Base-by-base conservation (phyloP, 1,140 invertebrate genomes). In the Panulirus ornatus region DNA sequence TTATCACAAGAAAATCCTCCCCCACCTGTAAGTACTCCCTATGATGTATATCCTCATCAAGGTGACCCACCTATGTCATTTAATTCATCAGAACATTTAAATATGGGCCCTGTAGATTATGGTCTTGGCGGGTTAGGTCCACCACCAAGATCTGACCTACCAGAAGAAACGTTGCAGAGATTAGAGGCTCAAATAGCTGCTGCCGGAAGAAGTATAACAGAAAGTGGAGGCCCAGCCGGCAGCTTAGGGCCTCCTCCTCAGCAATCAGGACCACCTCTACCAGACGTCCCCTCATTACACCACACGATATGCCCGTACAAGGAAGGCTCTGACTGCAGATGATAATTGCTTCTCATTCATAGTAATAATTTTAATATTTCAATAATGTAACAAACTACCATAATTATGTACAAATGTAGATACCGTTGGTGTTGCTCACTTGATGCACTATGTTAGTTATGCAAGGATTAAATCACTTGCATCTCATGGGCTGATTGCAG, bases 321-420 rank as follows among this genome's bases (percentile, higher is more conserved):
- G 88, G 91, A 92, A 79, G 90, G 90, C 71, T 92, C 91, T 30
- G 90, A 90, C 86, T 91, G 89, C 86, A 92, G 91, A 92, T 92
- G 91, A 92, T 92, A 92, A 86, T 85, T 89, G 83, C 86, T 85
- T 90, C 78, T 81, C 71, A 82, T 81, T 92, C 76, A 51, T 87
- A 87, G 84, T 91, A 84, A 78, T 89, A 73, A 79, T 42, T 73
- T 71, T 81, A 89, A 89, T 81, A 89, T 42, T 51, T 70, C 78
- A 79, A 90, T 84, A 90, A 84, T 78, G 63, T 86, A 86, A 83
- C 84, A 91, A 83, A 84, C 79, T 84, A 84, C 90, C 90, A 86
- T 86, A 85, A 88, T 58, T 84, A 84, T 92, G 91, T 92, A 92
- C 91, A 92, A 92, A 92, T 92, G 91, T 92, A 92, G 78, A 92